Evolutionary conservation across 2,797 vertebrate species (phyloP).

Genomic region (Gymnoscopelus braueri): DNA sequence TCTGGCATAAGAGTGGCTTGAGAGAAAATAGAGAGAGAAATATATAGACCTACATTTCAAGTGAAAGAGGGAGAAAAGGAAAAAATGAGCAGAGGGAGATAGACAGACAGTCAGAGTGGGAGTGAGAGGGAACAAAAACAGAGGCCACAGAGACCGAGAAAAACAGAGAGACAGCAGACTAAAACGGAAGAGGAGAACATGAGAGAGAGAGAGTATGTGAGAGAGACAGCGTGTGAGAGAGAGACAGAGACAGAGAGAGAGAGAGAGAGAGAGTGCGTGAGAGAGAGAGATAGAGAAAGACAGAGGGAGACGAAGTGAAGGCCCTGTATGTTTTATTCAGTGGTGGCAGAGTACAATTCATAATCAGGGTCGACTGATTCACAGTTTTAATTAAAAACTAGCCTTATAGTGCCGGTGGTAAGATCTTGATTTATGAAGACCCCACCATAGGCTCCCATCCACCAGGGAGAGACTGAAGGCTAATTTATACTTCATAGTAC

Average conservation of each 20-base stretch:
- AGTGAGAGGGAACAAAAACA: too few relatives aligned
- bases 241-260: slow-evolving; percentile 27
- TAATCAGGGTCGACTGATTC: slow-evolving; percentile 78
- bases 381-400: slow-evolving; percentile 83
- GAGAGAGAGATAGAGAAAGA: slow-evolving; percentile 8
- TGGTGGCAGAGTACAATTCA: slow-evolving; percentile 74
- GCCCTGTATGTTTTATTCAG: slow-evolving; percentile 76
- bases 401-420: slow-evolving; percentile 67
- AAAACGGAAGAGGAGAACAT: not conserved
- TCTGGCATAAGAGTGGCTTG: too few relatives aligned
- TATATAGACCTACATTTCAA: too few relatives aligned
- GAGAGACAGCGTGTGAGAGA: slow-evolving; percentile 3
- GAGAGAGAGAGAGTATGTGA: slow-evolving; percentile 7
- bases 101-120: too few relatives aligned
- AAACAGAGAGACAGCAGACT: too few relatives aligned
- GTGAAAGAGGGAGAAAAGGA: too few relatives aligned
- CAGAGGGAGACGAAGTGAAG: slow-evolving; percentile 21
- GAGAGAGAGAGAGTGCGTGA: slow-evolving; percentile 26
- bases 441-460: slow-evolving; percentile 55
- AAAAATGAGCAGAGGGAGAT: too few relatives aligned
- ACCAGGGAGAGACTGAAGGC: slow-evolving; percentile 54
- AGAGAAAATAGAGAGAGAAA: too few relatives aligned
- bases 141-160: too few relatives aligned
- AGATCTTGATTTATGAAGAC: slow-evolving; percentile 78
- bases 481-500: slow-evolving; percentile 1